Base-by-base conservation (phyloP, 92 coral and sea anemone species). In the Actinernus sp. region DNA sequence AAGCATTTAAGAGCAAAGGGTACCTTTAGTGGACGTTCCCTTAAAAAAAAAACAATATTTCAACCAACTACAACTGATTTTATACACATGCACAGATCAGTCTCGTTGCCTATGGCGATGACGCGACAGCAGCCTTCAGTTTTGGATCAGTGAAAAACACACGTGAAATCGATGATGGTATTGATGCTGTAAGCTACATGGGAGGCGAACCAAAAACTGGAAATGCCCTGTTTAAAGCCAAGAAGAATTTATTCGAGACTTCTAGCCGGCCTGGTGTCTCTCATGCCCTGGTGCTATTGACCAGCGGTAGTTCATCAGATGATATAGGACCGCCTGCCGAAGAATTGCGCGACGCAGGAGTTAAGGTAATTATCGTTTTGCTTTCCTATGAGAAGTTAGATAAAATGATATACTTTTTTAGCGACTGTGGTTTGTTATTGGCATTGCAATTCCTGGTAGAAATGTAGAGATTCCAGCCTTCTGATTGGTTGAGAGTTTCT, bases 121-220 rank as follows among this genome's bases (percentile, higher is more conserved):
- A 71, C 32, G 92, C 83, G 12, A 88, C 81, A 10, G 66, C 79
- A 37, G 92, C 97, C 11, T 74, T 85, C 37, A 54, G 58, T 12
- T 84, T 88, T 20, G 49, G 79, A 45, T 64, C 79, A 3, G 65
- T 83, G 1, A 54, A 31, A 23, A 71, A 85, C 26, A 60, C 68
- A 30, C 77, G 47, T 20, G 83, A 90, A 24, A 73, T 90, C 13
- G 97, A 90, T 45, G 76, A 77, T 26, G 64, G 82, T 25, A 83
- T 90, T 10, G 92, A 74, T 45, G 71, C 83, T 26, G 92, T 90
- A 31, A 76, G 90, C n/a, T 93, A 93, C 34, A 76, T 87, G 64
- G 98, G 98, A 45, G 98, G 93, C 0, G 87, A 73, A 20, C 78
- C 91, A 12, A 77, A 68, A 24, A 91, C 96, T 6, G 98, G 98